These are phyloP conservation scores for Poecile montanus DNA, from an alignment of 2,797 vertebrate genomes.

Conservation along the genomic window DNA sequence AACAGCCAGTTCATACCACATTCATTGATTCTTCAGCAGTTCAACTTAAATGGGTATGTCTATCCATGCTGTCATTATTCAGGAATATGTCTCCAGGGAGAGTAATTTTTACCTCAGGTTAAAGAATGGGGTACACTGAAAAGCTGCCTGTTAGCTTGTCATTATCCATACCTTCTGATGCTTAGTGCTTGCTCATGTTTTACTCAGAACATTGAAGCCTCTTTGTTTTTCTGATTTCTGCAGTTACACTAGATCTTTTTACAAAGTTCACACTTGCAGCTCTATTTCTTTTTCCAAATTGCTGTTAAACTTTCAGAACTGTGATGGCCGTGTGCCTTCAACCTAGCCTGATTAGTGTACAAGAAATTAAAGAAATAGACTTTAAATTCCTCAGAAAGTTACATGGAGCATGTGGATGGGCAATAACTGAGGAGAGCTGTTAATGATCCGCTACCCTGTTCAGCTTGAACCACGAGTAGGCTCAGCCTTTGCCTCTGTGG, in stretches of 20 bases:
- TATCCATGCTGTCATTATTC: slow-evolving; percentile 1
- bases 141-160: not conserved
- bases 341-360: not conserved
- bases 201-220: slow-evolving; percentile 6
- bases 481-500: not conserved
- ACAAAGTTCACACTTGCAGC: not conserved
- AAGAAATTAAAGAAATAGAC: not conserved
- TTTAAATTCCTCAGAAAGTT: not conserved
- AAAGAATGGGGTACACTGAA: not conserved
- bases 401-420: not conserved
- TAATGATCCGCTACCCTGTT: not conserved
- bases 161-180: slow-evolving; percentile 26
- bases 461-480: not conserved
- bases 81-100: not conserved
- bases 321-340: not conserved
- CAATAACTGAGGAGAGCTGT: not conserved
- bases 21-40: not conserved
- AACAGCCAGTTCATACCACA: not conserved
- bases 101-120: slow-evolving; percentile 3
- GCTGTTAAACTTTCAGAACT: not conserved
- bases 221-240: slow-evolving; percentile 45
- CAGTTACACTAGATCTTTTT: not conserved
- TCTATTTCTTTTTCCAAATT: not conserved
- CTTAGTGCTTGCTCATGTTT: slow-evolving; percentile 28
- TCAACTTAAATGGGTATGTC: not conserved